phyloP scores from a whole-genome alignment of 2,797 vertebrate species.

The Gallinago stenura region DNA sequence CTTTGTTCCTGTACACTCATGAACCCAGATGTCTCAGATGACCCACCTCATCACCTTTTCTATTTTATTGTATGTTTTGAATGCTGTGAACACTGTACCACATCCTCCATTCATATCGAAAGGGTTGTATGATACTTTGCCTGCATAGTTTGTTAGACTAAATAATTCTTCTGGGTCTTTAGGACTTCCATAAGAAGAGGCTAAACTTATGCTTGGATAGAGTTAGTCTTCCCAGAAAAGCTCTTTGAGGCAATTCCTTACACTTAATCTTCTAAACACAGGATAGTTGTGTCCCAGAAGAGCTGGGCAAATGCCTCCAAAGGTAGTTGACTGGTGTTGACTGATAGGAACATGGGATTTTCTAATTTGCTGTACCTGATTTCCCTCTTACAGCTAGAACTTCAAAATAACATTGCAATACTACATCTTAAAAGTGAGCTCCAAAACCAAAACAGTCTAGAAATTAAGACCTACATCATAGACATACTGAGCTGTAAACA shows the following conservation, averaged over 20 bases:
- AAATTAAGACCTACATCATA: neutral
- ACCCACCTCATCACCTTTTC: neutral
- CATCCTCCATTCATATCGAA: neutral
- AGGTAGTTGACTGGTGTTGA: neutral
- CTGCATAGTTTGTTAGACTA: neutral
- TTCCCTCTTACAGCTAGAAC: neutral
- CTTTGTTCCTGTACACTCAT: neutral
- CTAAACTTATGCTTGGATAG: neutral
- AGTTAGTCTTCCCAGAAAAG: neutral
- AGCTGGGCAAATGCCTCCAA: neutral
- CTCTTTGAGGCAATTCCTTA: neutral
- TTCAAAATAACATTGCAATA: neutral
- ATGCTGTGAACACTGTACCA: neutral
- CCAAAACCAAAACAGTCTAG: neutral
- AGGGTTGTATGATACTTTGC: neutral
- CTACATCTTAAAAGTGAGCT: neutral
- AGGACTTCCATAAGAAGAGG: neutral
- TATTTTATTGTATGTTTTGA: neutral
- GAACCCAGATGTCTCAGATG: neutral
- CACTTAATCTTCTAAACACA: neutral
- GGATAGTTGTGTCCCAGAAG: neutral
- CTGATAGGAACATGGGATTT: neutral
- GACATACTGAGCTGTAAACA: neutral
- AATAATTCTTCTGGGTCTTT: neutral
- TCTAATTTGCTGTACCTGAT: neutral